Conservation (phyloP, 1,140 invertebrate species). For the Drosophila arawakana region DNA sequence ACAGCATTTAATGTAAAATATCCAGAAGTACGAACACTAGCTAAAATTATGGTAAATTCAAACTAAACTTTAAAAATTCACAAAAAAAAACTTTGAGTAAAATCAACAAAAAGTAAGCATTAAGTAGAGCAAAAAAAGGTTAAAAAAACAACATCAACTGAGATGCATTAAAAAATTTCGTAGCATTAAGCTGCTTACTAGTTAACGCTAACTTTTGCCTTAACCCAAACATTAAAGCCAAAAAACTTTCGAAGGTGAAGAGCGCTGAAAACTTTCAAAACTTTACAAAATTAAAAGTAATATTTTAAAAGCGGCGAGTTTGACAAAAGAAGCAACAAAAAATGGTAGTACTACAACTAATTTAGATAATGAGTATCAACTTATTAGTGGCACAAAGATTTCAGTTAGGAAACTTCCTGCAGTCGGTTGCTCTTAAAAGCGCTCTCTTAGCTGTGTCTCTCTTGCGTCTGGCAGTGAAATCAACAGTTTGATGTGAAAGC, state of each 20-base stretch:
- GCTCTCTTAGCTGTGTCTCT: conserved; percentile 36
- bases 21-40: no score
- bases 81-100: no score
- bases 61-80: no score
- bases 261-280: not conserved
- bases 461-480: conserved; percentile 30
- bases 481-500: conserved; percentile 72
- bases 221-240: not conserved
- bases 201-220: not conserved
- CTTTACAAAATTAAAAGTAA: conserved; percentile 18
- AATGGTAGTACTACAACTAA: conserved; percentile 4
- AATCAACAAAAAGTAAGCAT: not conserved
- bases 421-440: conserved; percentile 35
- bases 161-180: not conserved
- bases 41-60: no score
- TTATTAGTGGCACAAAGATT: conserved; percentile 6
- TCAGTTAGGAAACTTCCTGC: not conserved
- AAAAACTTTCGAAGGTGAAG: conserved; percentile 1
- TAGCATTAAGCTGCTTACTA: not conserved
- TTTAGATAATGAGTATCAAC: conserved; percentile 1
- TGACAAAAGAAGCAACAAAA: no score
- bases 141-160: not conserved
- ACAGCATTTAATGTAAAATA: no score
- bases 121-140: not conserved
- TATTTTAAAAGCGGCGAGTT: conserved; percentile 16